Evolutionary conservation across 1,140 invertebrate species (phyloP).

Genomic region (Trypoxylus dichotomus): DNA sequence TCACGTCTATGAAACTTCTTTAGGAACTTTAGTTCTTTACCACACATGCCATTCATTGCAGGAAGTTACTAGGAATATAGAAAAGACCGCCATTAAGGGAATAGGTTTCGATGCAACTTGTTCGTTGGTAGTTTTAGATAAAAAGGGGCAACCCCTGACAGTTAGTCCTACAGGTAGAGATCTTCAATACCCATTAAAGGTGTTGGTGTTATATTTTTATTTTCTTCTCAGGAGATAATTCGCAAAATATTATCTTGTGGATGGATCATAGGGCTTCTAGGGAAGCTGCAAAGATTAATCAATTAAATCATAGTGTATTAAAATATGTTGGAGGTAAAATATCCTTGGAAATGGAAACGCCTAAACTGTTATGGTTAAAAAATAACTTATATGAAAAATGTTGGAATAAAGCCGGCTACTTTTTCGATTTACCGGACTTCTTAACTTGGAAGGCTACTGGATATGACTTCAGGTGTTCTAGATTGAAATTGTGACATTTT

Average conservation of each 20-base stretch:
- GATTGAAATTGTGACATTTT: conserved; percentile 52
- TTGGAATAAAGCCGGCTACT: conserved; percentile 71
- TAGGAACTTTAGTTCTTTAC: background rate
- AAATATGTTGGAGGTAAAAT: conserved; percentile 89
- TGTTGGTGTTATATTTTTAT: background rate
- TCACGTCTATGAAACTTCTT: background rate
- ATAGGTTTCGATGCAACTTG: conserved; percentile 97
- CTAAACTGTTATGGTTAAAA: conserved; percentile 95
- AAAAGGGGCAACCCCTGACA: conserved; percentile 69
- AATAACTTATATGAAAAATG: conserved; percentile 67
- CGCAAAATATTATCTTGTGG: conserved; percentile 93
- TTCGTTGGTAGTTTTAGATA: conserved; percentile 82
- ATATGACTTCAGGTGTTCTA: conserved; percentile 57
- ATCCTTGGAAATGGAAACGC: conserved; percentile 93
- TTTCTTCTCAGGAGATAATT: conserved; percentile 57
- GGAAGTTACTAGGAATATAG: conserved; percentile 63
- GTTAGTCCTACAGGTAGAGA: conserved; percentile 71
- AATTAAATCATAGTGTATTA: conserved; percentile 72
- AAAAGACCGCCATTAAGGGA: conserved; percentile 67
- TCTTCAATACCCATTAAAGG: background rate
- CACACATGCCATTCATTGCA: conserved; percentile 45
- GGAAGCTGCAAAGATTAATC: conserved; percentile 84
- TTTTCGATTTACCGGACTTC: conserved; percentile 94
- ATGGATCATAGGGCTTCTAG: conserved; percentile 90
- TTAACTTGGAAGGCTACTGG: conserved; percentile 90